Conservation (phyloP, 1,140 invertebrate genomes). For the Sminthurides bifidus region DNA sequence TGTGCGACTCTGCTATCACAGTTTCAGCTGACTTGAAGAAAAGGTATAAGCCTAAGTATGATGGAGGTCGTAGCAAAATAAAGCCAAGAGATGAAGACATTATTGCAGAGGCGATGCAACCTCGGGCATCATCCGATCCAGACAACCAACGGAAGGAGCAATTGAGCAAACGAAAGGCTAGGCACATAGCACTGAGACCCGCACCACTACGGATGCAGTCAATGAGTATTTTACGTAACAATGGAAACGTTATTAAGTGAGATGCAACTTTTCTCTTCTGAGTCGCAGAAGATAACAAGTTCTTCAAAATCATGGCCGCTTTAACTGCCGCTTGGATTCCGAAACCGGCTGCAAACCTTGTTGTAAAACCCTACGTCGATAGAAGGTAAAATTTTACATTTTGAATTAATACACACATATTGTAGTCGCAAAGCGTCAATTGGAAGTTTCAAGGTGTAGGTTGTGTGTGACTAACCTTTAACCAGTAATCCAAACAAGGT, state of each 20-base stretch:
- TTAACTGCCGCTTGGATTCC: conserved; percentile 24
- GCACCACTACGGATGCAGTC: conserved; percentile 22
- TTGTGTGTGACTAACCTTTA: conserved; percentile 11
- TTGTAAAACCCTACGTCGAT: conserved; percentile 25
- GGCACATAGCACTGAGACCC: conserved; percentile 25
- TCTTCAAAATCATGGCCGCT: no score
- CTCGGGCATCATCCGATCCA: conserved; percentile 24
- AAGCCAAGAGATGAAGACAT: conserved; percentile 27
- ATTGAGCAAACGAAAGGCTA: conserved; percentile 26
- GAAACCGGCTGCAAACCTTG: conserved; percentile 27
- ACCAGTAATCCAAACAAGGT: conserved; percentile 31
- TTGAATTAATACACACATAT: background rate
- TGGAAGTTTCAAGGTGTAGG: background rate
- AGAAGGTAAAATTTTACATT: background rate
- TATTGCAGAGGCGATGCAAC: conserved; percentile 23
- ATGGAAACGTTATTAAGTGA: background rate
- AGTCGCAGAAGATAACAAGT: no score
- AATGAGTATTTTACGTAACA: background rate
- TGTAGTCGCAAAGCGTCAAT: background rate
- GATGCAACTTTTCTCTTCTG: no score
- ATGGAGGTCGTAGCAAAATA: conserved; percentile 23
- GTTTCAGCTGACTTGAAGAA: conserved; percentile 29
- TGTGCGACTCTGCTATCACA: conserved; percentile 25
- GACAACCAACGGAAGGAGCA: conserved; percentile 31
- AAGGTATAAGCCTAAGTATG: conserved; percentile 26